A percentile compares a stretch with the other conserved stretches of the same genome.
phyloP scores from a whole-genome alignment of 2,113 vertebrate species.

The Calonectris borealis region DNA sequence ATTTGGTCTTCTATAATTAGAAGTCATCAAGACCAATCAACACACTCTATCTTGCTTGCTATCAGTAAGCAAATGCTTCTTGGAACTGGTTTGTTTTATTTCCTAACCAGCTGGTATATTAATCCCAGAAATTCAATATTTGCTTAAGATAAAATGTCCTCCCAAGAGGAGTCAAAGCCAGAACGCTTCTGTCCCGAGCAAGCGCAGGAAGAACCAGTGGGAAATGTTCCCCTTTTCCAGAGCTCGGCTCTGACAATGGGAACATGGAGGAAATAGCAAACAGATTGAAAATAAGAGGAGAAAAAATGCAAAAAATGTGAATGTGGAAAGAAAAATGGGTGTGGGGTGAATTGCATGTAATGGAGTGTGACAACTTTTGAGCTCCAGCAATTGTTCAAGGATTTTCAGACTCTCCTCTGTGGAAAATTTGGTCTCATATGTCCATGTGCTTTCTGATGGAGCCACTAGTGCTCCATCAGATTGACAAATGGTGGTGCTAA shows the following conservation, averaged over 20 bases:
- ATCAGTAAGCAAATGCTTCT: not conserved
- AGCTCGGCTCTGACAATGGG: not conserved
- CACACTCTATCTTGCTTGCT: not conserved
- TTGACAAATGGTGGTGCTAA: not conserved
- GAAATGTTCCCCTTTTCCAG: not conserved
- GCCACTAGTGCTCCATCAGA: not conserved
- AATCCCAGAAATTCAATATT: slow-evolving; percentile 41
- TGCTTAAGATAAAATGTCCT: slow-evolving; percentile 30
- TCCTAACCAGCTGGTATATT: slow-evolving; percentile 9
- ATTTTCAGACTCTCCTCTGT: not conserved
- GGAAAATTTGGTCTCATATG: not conserved
- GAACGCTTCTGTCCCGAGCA: not conserved
- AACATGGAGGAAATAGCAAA: not conserved
- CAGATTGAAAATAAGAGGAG: not conserved
- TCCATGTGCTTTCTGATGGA: not conserved
- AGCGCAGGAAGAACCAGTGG: not conserved
- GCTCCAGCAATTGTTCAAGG: not conserved
- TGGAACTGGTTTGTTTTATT: not conserved
- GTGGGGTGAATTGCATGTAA: not conserved
- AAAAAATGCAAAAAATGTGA: not conserved
- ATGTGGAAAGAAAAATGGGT: not conserved
- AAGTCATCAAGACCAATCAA: not conserved
- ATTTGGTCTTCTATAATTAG: not conserved
- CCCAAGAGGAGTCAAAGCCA: not conserved
- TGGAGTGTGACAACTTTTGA: not conserved